Conservation (phyloP, 2,888 invertebrate species). For the Clistopyga incitator region DNA sequence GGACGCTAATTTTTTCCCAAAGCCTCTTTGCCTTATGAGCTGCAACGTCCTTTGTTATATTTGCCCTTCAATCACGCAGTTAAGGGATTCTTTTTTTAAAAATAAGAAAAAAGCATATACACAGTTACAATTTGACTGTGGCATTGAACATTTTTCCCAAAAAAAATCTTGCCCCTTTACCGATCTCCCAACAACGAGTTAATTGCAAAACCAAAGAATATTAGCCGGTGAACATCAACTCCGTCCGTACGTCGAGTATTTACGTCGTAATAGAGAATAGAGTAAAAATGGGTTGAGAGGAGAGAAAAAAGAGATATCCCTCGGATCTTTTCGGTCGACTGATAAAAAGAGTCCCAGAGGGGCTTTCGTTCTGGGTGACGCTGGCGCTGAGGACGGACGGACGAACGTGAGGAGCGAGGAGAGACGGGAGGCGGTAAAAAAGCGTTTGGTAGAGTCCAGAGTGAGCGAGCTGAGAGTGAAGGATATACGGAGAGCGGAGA, state of each 20-base stretch:
- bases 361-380: conserved; percentile 66
- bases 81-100: no score
- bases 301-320: conserved; percentile 70
- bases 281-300: conserved; percentile 37
- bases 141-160: no score
- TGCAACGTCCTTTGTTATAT: no score
- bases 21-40: no score
- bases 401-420: conserved; percentile 33
- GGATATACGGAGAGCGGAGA: neutral
- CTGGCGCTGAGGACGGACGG: conserved; percentile 71
- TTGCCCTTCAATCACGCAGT: no score
- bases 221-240: neutral
- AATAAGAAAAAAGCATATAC: no score
- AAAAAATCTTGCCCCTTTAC: no score
- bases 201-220: neutral
- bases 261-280: conserved; percentile 8
- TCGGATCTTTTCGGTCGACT: conserved; percentile 78
- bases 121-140: no score
- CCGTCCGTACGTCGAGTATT: conserved; percentile 28
- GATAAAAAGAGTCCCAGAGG: conserved; percentile 78
- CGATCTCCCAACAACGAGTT: no score
- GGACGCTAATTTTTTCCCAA: no score
- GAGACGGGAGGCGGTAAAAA: conserved; percentile 56
- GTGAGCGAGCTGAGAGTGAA: conserved; percentile 30
- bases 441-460: conserved; percentile 50